These are phyloP conservation scores for Ceyx erithaca DNA, from an alignment of 2,797 vertebrate genomes.

Conservation along the genomic window DNA sequence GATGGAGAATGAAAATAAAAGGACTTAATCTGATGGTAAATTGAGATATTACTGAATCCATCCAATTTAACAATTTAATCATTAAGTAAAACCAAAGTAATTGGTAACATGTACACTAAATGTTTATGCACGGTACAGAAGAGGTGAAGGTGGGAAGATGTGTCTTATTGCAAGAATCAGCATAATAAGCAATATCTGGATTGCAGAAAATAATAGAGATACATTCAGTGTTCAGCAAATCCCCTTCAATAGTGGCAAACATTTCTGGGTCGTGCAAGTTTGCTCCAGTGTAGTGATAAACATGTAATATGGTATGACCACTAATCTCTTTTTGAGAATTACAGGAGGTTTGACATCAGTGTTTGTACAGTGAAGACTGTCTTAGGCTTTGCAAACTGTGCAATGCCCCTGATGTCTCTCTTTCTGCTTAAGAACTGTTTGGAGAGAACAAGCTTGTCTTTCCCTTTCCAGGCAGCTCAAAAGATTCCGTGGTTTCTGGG, in stretches of 20 bases:
- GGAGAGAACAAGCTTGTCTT: neutral
- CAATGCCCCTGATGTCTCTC: neutral
- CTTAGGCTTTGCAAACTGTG: neutral
- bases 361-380: neutral
- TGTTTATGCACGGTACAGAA: neutral
- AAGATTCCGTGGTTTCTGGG: neutral
- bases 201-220: neutral
- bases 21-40: neutral
- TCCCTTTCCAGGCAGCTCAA: neutral
- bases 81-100: neutral
- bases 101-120: neutral
- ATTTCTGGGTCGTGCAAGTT: neutral
- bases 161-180: neutral
- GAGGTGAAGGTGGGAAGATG: neutral
- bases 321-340: neutral
- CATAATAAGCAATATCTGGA: neutral
- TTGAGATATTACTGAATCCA: neutral
- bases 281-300: neutral
- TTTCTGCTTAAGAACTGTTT: neutral
- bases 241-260: neutral
- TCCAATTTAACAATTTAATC: neutral
- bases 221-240: neutral
- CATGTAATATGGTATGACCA: neutral
- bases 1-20: neutral
- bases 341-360: neutral